Evolutionary conservation across 1,140 invertebrate genomes (phyloP), one percentile per base, ranked within the genome.

Genomic region (Steinernema feltiae): DNA sequence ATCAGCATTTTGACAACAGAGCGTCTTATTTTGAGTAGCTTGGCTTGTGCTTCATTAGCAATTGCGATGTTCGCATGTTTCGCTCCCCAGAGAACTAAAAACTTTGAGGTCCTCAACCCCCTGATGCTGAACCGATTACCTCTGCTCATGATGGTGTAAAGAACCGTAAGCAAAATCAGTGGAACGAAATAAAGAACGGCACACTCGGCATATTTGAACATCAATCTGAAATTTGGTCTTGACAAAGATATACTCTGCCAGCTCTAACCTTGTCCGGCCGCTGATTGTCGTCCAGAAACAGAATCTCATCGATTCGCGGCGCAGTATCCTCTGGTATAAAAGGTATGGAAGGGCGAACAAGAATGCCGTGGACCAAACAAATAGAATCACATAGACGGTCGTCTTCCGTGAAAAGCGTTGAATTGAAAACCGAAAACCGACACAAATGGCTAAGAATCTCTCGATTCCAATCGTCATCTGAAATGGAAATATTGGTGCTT

Each of bases 391-490:
- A 0, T 71, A 71, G n/a, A 78, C 73, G 32, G 76, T 74, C 2
- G 76, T 78, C 24, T 53, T 53, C 12, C 78, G 46, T 1, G 78
- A 78, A 32, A 79, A 78, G 35, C 78, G 32, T 32, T 79, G 76
- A 76, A 79, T 77, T 75, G n/a, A n/a, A n/a, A n/a, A n/a, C n/a
- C 76, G 32, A 29, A 79, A 69, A 17, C 76, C 76, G 7, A 53
- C 72, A 48, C 78, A 79, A 31, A 79, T 79, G 2, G 78, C 78
- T 72, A 79, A 18, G 41, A 79, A 79, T 15, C 78, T 18, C 32
- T 79, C 78, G 29, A 79, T 79, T 71, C 78, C 78, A n/a, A 79
- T 79, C 2, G 78, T 76, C 78, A 79, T 78, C 77, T 78, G 53
- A 32, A 72, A 53, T 15, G 7, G 70, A 31, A 29, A 31, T 46